Evolutionary conservation across 2,888 invertebrate genomes (phyloP).

Genomic region (Synergus umbraculus): DNA sequence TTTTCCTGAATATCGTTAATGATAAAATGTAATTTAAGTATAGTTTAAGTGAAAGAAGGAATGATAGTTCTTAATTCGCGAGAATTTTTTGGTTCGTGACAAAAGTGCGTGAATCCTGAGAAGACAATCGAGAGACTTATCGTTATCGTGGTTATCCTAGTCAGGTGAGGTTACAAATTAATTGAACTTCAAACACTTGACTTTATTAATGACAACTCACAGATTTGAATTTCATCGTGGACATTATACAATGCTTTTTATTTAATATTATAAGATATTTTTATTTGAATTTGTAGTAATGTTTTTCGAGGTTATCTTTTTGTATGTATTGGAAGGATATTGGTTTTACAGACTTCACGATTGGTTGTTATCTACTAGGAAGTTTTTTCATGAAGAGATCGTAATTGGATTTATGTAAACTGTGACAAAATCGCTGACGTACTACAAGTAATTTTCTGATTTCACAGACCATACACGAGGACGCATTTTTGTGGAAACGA

Average conservation of each 20-base stretch:
- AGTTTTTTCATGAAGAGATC: neutral
- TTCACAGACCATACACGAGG: neutral
- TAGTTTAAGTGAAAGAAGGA: neutral
- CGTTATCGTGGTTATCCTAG: conserved; percentile 8
- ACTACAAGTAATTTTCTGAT: neutral
- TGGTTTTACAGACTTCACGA: neutral
- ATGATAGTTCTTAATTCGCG: neutral
- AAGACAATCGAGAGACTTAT: conserved; percentile 17
- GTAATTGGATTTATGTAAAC: neutral
- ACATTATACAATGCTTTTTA: neutral
- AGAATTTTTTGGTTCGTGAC: neutral
- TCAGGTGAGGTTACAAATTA: conserved; percentile 47
- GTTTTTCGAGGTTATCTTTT: conserved; percentile 14
- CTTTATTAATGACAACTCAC: neutral
- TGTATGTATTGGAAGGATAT: neutral
- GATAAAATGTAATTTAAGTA: conserved; percentile 21
- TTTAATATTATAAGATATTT: too few relatives aligned
- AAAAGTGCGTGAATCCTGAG: neutral
- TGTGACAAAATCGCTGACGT: neutral
- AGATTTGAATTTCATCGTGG: neutral
- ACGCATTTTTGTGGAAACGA: neutral
- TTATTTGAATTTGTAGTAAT: neutral
- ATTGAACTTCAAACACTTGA: conserved; percentile 3
- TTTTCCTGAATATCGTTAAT: conserved; percentile 9
- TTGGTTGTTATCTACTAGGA: neutral